These are phyloP conservation scores for Gasterosteus aculeatus DNA, from an alignment of 2,113 vertebrate species.

Conservation along the genomic window DNA sequence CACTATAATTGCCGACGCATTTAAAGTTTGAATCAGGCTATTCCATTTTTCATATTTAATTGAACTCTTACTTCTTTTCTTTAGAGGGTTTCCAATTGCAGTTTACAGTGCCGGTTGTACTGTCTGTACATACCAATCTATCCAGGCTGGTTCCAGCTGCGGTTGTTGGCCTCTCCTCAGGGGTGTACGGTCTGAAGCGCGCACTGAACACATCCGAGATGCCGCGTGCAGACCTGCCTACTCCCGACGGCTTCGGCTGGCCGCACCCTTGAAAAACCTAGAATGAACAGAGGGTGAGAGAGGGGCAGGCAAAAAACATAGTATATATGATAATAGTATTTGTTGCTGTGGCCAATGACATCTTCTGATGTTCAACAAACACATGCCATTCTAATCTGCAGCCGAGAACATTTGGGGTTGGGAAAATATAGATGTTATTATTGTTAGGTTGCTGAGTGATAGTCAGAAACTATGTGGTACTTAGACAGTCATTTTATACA, in stretches of 20 bases:
- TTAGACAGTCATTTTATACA: background rate
- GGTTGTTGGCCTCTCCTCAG: slow-evolving; percentile 90
- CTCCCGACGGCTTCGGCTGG: slow-evolving; percentile 88
- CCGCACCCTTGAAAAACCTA: slow-evolving; percentile 97
- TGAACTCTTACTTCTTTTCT: background rate
- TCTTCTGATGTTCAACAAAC: background rate
- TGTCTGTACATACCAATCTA: slow-evolving; percentile 86
- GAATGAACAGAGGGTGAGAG: slow-evolving; percentile 38
- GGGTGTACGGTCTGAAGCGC: slow-evolving; percentile 88
- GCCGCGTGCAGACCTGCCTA: slow-evolving; percentile 87
- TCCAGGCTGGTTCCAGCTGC: slow-evolving; percentile 92
- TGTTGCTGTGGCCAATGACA: background rate
- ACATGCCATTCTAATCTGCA: background rate
- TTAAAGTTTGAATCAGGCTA: background rate
- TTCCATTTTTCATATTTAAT: background rate
- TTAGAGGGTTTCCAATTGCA: background rate
- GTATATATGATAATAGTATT: background rate
- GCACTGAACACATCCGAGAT: slow-evolving; percentile 88
- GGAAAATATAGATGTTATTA: background rate
- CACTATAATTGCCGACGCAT: background rate
- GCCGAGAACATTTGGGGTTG: background rate
- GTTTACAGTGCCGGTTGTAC: background rate
- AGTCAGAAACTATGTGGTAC: background rate
- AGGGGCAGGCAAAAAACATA: background rate
- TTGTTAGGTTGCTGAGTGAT: background rate